Evolutionary conservation across 2,113 vertebrate species (phyloP), one percentile per base, ranked within the genome.

Genomic region (Emydocephalus ijimae): DNA sequence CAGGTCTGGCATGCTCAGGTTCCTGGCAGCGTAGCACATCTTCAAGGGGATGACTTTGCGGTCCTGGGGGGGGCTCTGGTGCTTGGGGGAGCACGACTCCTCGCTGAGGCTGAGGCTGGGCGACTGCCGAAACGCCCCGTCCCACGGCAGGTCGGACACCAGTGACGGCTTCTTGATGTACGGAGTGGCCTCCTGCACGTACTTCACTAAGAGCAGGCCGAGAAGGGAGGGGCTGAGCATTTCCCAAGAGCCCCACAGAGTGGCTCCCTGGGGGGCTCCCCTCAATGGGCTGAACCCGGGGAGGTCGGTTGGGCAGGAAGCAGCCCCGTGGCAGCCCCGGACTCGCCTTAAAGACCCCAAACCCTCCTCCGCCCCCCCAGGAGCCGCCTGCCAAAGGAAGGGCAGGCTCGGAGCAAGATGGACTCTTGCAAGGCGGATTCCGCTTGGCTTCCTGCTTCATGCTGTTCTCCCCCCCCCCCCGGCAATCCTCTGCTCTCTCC

Each of bases 11-110:
- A 99, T 99, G 97, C 98, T 99, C 93, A 99, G 98, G 97, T 99
- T 99, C 96, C 99, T 96, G 95, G 98, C 98, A 3, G 98, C 98
- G 6, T 98, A 99, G 96, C 99, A 99, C 99, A 99, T 99, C 97
- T 99, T 99, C 93, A 99, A 97, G 52, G 98, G 98, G 94, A 99
- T 99, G 96, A 99, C 97, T 95, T 99, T 99, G 91, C 97, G 97
- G 97, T 99, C 99, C 21, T 98, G 98, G 96, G 97, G 95, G 4
- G 93, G 89, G 59, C 95, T 93, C 74, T 97, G 96, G 96, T 98
- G 98, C 95, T 98, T 98, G 7, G 98, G 98, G 3, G 99, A 99
- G 29, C 98, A 98, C 0, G 98, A 99, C 94, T 99, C 98, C 89
- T 99, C 99, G 0, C 98, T 98, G 96, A 98, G 97, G 24, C 98